These are phyloP conservation scores for Riparia riparia DNA, from an alignment of 2,113 vertebrate genomes.

Conservation along the genomic window DNA sequence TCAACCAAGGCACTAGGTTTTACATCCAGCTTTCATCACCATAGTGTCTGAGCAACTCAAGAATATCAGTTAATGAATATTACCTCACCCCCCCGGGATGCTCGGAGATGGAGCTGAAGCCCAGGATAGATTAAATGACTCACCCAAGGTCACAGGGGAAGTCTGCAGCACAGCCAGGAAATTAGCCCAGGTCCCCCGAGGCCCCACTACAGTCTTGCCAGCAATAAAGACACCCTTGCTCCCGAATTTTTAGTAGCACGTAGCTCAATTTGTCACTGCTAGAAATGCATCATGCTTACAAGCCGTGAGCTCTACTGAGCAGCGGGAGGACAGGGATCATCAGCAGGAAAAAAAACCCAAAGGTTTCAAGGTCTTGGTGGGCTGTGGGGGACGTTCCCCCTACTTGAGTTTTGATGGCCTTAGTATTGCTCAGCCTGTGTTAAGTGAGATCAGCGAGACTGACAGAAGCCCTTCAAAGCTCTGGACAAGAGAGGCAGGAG, in stretches of 20 bases:
- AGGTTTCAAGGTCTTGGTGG: not conserved
- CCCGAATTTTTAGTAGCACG: not conserved
- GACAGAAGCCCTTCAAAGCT: not conserved
- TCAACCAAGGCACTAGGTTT: not conserved
- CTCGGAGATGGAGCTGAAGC: constrained; percentile 32
- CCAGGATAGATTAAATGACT: constrained; percentile 67
- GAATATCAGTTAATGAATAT: constrained; percentile 66
- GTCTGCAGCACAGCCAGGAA: constrained; percentile 46
- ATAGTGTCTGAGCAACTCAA: constrained; percentile 46
- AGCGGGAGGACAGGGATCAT: not conserved
- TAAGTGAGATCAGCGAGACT: not conserved
- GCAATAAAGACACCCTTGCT: constrained; percentile 58
- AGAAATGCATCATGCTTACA: not conserved
- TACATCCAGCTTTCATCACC: constrained; percentile 29
- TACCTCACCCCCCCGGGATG: constrained; percentile 45
- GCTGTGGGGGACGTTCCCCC: not conserved
- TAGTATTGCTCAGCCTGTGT: not conserved
- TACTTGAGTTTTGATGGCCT: not conserved
- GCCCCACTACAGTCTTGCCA: not conserved
- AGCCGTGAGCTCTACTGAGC: not conserved
- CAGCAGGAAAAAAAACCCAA: not conserved
- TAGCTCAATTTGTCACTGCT: not conserved
- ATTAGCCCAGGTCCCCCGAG: constrained; percentile 49
- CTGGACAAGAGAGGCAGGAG: not conserved
- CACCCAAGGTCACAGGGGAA: constrained; percentile 60